Conservation (phyloP, 2,888 invertebrate genomes). For the Busseola fusca region DNA sequence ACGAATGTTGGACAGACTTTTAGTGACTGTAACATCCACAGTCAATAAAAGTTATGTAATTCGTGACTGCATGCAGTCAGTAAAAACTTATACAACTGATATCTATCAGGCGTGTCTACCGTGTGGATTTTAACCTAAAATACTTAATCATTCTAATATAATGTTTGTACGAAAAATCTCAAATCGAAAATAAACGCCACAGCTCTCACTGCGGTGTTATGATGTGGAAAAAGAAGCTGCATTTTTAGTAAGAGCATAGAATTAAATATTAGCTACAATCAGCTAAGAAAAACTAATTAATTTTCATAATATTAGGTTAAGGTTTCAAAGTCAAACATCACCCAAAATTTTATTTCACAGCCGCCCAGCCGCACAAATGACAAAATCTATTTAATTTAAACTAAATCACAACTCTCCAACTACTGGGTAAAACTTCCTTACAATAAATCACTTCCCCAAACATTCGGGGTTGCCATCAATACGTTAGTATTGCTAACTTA, state of each 20-base stretch:
- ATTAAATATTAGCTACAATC: background rate
- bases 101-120: background rate
- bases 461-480: constrained; percentile 30
- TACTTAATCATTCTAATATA: background rate
- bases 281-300: background rate
- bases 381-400: constrained; percentile 32
- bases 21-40: background rate
- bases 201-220: background rate
- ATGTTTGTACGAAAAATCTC: background rate
- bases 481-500: constrained; percentile 50
- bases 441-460: constrained; percentile 40
- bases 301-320: background rate
- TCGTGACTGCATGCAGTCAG: background rate
- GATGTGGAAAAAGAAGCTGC: background rate
- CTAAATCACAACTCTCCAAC: constrained; percentile 17
- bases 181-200: background rate
- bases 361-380: background rate
- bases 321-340: background rate
- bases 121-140: no score
- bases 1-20: constrained; percentile 1
- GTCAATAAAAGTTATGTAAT: background rate
- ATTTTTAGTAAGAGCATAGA: background rate
- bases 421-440: constrained; percentile 18
- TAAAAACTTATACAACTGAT: background rate
- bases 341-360: background rate